Evolutionary conservation across 2,797 vertebrate genomes (phyloP), one percentile per base, ranked within the genome.

Genomic region (Malurus leucopterus): DNA sequence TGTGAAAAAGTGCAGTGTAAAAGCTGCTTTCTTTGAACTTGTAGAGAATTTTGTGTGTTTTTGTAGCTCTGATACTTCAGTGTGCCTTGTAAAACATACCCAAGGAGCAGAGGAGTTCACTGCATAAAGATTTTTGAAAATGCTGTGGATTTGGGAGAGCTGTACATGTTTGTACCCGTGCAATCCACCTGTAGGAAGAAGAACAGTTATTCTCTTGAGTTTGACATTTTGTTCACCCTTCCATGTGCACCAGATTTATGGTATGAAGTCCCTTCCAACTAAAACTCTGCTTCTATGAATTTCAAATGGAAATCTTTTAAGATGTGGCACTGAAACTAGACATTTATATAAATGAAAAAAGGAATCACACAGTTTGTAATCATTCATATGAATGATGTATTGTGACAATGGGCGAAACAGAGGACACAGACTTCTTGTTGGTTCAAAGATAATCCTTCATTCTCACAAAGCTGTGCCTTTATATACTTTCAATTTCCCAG

Each of bases 151-250:
- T 69, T 69, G 76, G 51, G 86, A 53, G 75, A 11, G 89, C 41
- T 73, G 23, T 47, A 30, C 29, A 6, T 82, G 81, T 80, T 81
- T 96, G 64, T 70, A 76, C 55, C 58, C 19, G 11, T 49, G 40
- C 61, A 54, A 67, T 87, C 84, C 44, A 91, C 74, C 38, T 83
- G 17, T 69, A 85, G 74, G 78, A 86, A 89, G 77, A 88, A 70
- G 23, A 87, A 32, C 38, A 70, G 53, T 76, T 84, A 57, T 50
- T 93, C 55, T 71, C 58, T 73, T 30, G 58, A 85, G 49, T 65
- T 92, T 93, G 88, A 74, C 16, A 77, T 93, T 89, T 91, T 82
- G 7, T 77, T 93, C 64, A n/a, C 26, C 27, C 4, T 32, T 63
- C 47, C 17, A 3, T 18, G 71, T 90, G 59, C 63, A 49, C 9